Conservation (phyloP, 2,888 invertebrate genomes). For the Mesopsocus fuscifrons region DNA sequence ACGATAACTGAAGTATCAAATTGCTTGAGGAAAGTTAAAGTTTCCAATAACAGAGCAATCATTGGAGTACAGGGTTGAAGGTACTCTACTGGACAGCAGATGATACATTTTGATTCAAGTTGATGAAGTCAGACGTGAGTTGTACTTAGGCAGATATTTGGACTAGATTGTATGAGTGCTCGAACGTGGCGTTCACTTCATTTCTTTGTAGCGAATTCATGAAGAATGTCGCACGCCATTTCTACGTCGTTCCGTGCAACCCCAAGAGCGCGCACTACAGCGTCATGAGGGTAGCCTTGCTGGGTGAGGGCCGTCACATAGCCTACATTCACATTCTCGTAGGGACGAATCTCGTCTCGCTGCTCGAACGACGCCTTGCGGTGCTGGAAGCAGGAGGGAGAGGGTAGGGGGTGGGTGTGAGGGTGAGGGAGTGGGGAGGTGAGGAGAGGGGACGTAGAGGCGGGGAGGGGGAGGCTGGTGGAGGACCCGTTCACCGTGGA, state of each 20-base stretch:
- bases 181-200: no score
- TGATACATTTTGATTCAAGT: no score
- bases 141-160: no score
- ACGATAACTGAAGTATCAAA: no score
- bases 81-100: no score
- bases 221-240: conserved; percentile 89
- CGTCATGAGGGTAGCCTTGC: conserved; percentile 80
- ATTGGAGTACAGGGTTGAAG: no score
- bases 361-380: not conserved
- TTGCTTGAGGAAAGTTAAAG: no score
- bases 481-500: not conserved
- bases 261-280: conserved; percentile 76
- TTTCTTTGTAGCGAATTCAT: conserved; percentile 61
- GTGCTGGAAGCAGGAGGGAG: conserved; percentile 5
- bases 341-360: conserved; percentile 30
- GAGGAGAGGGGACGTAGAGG: conserved; percentile 11
- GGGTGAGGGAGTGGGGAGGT: conserved; percentile 10
- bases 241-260: conserved; percentile 85
- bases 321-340: conserved; percentile 81
- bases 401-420: conserved; percentile 1
- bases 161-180: no score
- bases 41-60: no score
- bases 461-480: not conserved
- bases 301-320: conserved; percentile 73
- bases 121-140: no score